These are phyloP conservation scores for Neodiprion lecontei DNA, from an alignment of 1,140 invertebrate genomes.

Conservation along the genomic window DNA sequence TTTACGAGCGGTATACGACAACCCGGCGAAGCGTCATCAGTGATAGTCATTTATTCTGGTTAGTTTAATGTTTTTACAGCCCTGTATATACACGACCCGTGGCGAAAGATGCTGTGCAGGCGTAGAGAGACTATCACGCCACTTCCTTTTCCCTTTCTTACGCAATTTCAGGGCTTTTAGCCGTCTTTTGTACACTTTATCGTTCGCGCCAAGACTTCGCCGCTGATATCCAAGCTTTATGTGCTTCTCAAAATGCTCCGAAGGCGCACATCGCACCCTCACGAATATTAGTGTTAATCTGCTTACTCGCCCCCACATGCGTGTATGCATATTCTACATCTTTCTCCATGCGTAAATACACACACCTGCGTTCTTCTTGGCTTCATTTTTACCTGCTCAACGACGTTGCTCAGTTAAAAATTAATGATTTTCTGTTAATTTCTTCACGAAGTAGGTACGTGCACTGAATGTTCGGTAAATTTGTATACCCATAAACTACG, in stretches of 20 bases:
- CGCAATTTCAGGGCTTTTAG: conserved; percentile 10
- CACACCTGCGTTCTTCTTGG: too few relatives aligned
- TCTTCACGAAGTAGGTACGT: too few relatives aligned
- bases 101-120: neutral
- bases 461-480: too few relatives aligned
- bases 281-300: neutral
- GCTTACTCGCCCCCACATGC: neutral
- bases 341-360: too few relatives aligned
- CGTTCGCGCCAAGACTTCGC: neutral
- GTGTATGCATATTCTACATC: too few relatives aligned
- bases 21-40: conserved; percentile 6
- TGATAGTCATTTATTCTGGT: conserved; percentile 18
- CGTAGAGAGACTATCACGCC: neutral
- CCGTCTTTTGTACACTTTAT: conserved; percentile 10
- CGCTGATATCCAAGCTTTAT: neutral
- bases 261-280: neutral
- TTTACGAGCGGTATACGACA: neutral
- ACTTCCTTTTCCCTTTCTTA: conserved; percentile 4
- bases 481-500: too few relatives aligned
- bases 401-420: too few relatives aligned
- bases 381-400: too few relatives aligned
- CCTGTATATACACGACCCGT: neutral
- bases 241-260: neutral
- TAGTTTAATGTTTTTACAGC: conserved; percentile 17
- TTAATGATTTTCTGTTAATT: too few relatives aligned